Evolutionary conservation across 2,888 invertebrate species (phyloP), one percentile per base, ranked within the genome.

Genomic region (Catonia carolina): DNA sequence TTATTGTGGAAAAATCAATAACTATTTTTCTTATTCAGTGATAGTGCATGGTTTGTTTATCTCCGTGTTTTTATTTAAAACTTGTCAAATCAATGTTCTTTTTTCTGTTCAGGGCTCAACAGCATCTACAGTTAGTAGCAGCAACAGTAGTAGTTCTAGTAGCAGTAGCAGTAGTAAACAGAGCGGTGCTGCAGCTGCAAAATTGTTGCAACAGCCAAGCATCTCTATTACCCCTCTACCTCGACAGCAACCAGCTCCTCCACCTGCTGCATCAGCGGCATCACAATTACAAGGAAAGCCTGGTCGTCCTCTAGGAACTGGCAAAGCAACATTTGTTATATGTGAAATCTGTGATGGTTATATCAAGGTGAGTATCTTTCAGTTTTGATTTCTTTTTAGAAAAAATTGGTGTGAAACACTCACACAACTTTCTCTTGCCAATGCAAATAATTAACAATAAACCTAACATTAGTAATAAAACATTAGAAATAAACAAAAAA

Each of bases 281-380:
- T 36, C 42, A 48, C 60, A 50, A 54, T 22, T 55, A 39, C 27
- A 63, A 57, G 61, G 64, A 60, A 61, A 69, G 63, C 63, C 68
- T 51, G 65, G 68, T 18, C 62, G 65, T 31, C 67, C 67, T 12
- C 63, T 59, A 69, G 70, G 65, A 52, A 74, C 78, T 51, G 82
- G 79, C 62, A 90, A 90, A 72, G 85, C 84, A 65, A 83, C 88
- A 23, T 92, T 92, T 73, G 93, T 94, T 63, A 90, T 94, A 65
- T 97, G 96, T 73, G 96, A 96, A 77, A 94, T 96, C 62, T 97
- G 96, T 74, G 96, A 96, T 69, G 94, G 94, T 18, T 95, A 94
- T 70, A 95, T 96, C 61, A 93, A 94, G 73, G 77, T 77, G 62
- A 64, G 59, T 58, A 37, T 8, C 18, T 37, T 27, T 33, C 2